Conservation (phyloP, 2,113 vertebrate species). For the Reinhardtius hippoglossoides region DNA sequence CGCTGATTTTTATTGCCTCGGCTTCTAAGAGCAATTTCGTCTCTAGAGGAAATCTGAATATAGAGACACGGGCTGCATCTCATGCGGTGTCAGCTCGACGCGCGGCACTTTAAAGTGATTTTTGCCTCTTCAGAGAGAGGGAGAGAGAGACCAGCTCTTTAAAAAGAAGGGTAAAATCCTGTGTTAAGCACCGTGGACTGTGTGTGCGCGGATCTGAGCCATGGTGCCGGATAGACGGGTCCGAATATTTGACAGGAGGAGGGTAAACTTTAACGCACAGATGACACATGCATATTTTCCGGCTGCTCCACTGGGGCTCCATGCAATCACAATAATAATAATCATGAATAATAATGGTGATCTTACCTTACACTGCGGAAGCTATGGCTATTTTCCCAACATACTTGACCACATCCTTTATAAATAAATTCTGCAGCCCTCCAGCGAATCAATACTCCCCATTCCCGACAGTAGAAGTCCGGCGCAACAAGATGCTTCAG, state of each 20-base stretch:
- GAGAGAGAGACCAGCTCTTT: conserved; percentile 55
- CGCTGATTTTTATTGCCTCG: conserved; percentile 54
- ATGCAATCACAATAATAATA: conserved; percentile 20
- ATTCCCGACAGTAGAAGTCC: conserved; percentile 90
- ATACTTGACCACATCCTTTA: conserved; percentile 90
- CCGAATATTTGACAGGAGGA: conserved; percentile 41
- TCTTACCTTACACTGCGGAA: conserved; percentile 97
- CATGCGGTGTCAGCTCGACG: conserved; percentile 60
- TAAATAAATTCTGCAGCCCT: conserved; percentile 85
- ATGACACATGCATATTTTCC: conserved; percentile 45
- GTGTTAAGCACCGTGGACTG: conserved; percentile 54
- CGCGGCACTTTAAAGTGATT: conserved; percentile 70
- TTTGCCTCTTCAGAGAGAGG: conserved; percentile 51
- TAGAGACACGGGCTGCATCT: conserved; percentile 61
- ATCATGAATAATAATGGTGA: conserved; percentile 19
- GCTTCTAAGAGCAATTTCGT: conserved; percentile 61
- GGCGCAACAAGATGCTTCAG: conserved; percentile 86
- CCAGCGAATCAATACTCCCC: conserved; percentile 90
- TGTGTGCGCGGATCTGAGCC: conserved; percentile 23
- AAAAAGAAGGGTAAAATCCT: background rate
- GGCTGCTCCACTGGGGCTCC: background rate
- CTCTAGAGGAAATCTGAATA: conserved; percentile 62
- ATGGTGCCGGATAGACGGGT: conserved; percentile 42
- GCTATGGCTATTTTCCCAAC: conserved; percentile 96
- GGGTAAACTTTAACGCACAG: conserved; percentile 73